Conservation (phyloP, 2,888 invertebrate genomes). For the Agonum fuliginosum region DNA sequence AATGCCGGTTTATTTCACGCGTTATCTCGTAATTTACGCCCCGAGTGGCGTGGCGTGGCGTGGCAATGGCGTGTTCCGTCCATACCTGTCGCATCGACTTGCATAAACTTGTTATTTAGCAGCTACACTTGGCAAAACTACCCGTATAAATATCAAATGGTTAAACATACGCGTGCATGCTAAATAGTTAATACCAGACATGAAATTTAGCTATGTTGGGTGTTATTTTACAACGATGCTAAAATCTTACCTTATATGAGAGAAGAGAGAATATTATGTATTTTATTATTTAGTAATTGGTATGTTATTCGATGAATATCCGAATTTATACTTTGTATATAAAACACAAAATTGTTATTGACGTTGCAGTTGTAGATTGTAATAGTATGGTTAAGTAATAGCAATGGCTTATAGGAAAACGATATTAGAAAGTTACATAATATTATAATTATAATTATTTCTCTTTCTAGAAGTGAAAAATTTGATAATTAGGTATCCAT, state of each 20-base stretch:
- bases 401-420: too few relatives aligned
- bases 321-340: too few relatives aligned
- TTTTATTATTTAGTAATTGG: background rate
- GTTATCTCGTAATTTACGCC: constrained; percentile 58
- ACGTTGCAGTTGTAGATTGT: too few relatives aligned
- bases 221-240: background rate
- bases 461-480: too few relatives aligned
- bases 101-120: constrained; percentile 67
- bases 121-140: constrained; percentile 40
- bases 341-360: too few relatives aligned
- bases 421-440: too few relatives aligned
- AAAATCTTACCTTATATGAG: background rate
- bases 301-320: background rate
- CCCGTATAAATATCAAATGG: constrained; percentile 35
- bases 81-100: constrained; percentile 67
- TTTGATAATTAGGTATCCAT: too few relatives aligned
- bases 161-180: constrained; percentile 38
- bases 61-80: constrained; percentile 66
- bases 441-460: too few relatives aligned
- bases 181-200: background rate
- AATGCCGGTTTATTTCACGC: constrained; percentile 62
- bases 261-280: too few relatives aligned
- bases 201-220: background rate
- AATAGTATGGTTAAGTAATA: too few relatives aligned
- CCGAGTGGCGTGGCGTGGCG: too few relatives aligned